These are phyloP conservation scores for Atrichornis clamosus DNA, from an alignment of 2,113 vertebrate genomes.

Conservation along the genomic window DNA sequence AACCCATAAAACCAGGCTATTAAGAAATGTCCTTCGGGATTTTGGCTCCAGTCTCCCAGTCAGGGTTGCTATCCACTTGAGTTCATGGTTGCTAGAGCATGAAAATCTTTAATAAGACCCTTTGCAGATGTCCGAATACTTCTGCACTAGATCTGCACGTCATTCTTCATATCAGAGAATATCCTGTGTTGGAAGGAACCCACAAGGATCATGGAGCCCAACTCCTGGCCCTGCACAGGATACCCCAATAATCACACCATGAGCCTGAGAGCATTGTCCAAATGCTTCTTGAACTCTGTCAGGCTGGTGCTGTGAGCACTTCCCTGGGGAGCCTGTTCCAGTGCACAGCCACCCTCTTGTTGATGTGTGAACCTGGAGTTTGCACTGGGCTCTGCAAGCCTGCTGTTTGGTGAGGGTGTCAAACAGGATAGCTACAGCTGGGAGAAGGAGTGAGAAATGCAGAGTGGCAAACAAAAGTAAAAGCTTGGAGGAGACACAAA, in stretches of 20 bases:
- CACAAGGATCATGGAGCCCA: background rate
- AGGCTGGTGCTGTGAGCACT: background rate
- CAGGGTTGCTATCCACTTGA: background rate
- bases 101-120: background rate
- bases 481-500: background rate
- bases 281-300: background rate
- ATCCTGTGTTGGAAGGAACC: background rate
- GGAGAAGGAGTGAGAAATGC: background rate
- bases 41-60: background rate
- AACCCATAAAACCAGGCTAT: accelerated
- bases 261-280: background rate
- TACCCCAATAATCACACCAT: background rate
- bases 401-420: background rate
- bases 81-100: background rate
- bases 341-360: background rate
- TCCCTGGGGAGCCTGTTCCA: background rate
- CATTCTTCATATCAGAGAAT: background rate
- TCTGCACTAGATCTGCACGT: background rate
- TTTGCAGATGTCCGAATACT: background rate
- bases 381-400: background rate
- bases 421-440: background rate
- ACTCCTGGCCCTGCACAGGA: background rate
- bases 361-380: background rate
- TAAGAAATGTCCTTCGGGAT: background rate
- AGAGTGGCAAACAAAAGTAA: background rate